Evolutionary conservation across 2,888 invertebrate species (phyloP).

Genomic region (Arenicola marina): DNA sequence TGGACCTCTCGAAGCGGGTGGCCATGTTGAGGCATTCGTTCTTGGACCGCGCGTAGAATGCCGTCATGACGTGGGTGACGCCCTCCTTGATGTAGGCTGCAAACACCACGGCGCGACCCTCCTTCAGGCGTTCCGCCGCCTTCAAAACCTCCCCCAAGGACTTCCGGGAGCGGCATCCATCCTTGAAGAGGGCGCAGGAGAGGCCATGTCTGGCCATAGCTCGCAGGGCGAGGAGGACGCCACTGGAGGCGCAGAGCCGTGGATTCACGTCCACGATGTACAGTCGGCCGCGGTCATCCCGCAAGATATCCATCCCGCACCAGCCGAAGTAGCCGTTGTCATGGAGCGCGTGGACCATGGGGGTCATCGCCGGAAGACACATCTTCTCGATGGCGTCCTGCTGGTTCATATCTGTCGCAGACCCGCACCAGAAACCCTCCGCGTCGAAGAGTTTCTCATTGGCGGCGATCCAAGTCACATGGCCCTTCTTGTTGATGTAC

Average conservation of each 20-base stretch:
- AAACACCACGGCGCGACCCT: no score
- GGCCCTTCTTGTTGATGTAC: constrained; percentile 4
- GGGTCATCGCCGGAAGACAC: neutral
- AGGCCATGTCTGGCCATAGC: no score
- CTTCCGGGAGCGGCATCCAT: no score
- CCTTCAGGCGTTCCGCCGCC: no score
- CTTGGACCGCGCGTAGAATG: no score
- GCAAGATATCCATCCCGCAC: constrained; percentile 6
- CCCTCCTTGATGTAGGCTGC: no score
- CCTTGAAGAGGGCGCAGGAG: no score
- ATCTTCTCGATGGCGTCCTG: constrained; percentile 1
- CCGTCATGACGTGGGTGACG: no score
- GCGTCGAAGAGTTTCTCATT: constrained; percentile 10
- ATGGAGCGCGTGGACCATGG: constrained; percentile 8
- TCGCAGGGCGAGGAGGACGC: constrained; percentile 11
- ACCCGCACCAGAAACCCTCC: constrained; percentile 5
- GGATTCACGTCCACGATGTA: constrained; percentile 12
- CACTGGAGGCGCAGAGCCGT: constrained; percentile 9
- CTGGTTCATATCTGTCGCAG: neutral
- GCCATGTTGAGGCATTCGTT: no score
- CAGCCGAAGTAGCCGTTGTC: constrained; percentile 12
- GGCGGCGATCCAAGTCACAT: constrained; percentile 7
- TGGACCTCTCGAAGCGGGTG: no score
- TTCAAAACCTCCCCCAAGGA: no score
- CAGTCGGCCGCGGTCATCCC: constrained; percentile 3